Base-by-base conservation (phyloP, 1,140 invertebrate species). In the Doryteuthis pealeii region DNA sequence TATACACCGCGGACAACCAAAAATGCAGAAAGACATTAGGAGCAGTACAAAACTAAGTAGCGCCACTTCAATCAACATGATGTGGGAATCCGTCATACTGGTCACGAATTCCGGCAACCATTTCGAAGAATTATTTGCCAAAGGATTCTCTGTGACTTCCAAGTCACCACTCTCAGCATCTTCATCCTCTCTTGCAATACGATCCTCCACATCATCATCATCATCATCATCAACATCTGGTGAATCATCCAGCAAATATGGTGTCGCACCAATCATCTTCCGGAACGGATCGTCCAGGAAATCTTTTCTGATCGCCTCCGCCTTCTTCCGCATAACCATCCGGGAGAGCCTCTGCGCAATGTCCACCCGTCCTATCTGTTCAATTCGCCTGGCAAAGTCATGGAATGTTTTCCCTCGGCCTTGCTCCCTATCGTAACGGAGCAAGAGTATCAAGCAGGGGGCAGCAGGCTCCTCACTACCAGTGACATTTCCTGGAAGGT, bases 361-460 rank as follows among this genome's bases (percentile, higher is more conserved):
- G 67, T 79, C 78, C 14, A 12, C 49, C 28, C 78, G 71, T n/a
- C 82, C 82, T 45, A 84, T 81, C 70, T 84, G 79, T 62, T 75
- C 43, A 6, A 84, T 76, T 45, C 83, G 73, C 30, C 80, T 74
- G 1, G 76, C 75, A 2, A 84, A 75, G 22, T 81, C 78, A 43
- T 79, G 65, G 65, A 84, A 84, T n/a, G 82, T 78, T 74, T 83
- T 78, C 14, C 77, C 77, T n/a, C 49, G 69, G 2, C 80, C 83
- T 15, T 80, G 76, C 10, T 69, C 76, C 69, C 78, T 73, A 49
- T 83, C 80, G 74, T 78, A 84, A 49, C 77, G 70, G 10, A 83
- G 72, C 14, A 84, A 72, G 5, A 82, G 76, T 28, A 66, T 73
- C 32, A 84, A 31, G 74, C 83, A 84, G 26, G 82, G 72, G 26